These are phyloP conservation scores for Hydropotes inermis DNA, from an alignment of 2,113 vertebrate species.

Conservation along the genomic window DNA sequence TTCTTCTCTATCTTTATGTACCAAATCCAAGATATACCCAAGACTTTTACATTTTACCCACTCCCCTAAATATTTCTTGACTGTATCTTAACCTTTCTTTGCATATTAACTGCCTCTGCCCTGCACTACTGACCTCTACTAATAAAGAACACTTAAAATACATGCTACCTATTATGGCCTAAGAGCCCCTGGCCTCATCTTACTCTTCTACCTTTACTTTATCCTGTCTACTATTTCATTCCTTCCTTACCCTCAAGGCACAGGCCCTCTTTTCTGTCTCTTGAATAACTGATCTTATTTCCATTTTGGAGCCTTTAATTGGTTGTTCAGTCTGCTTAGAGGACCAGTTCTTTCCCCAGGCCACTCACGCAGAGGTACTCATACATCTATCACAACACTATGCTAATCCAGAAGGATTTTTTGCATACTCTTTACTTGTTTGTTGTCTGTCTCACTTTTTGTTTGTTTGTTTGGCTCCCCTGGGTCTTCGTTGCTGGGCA, in stretches of 20 bases:
- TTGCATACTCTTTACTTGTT: not conserved
- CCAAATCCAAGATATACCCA: not conserved
- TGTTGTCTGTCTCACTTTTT: not conserved
- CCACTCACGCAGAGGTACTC: not conserved
- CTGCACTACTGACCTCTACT: not conserved
- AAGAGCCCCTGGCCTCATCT: not conserved
- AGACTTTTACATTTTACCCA: not conserved
- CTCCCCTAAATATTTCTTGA: not conserved
- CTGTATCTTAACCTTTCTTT: not conserved
- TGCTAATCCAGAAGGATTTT: not conserved
- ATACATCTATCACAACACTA: not conserved
- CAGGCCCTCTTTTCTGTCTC: not conserved
- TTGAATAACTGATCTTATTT: not conserved
- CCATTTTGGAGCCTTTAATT: not conserved
- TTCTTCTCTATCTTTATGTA: not conserved
- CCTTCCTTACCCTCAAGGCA: not conserved
- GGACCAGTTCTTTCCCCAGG: not conserved
- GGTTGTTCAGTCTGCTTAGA: not conserved
- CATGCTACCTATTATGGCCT: not conserved
- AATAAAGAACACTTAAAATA: not conserved
- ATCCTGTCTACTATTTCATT: not conserved
- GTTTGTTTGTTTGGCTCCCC: not conserved
- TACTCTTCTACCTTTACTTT: not conserved
- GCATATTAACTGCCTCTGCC: not conserved
- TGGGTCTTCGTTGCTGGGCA: not conserved